Conservation (phyloP, 2,797 vertebrate species). For the Threskiornis aethiopicus region DNA sequence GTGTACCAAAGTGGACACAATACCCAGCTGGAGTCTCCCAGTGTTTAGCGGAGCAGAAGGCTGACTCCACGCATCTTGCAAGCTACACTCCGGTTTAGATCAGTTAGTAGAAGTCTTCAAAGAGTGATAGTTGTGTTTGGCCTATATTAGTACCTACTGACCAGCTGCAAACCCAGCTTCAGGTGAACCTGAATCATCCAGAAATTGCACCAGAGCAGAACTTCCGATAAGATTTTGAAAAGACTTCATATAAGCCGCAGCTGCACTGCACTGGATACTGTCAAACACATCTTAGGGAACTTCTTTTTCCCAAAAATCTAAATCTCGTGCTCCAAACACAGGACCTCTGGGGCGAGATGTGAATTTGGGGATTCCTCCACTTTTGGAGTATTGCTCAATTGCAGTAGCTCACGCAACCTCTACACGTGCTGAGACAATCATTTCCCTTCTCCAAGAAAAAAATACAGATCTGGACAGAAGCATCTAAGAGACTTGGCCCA, state of each 20-base stretch:
- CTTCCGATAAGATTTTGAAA: background rate
- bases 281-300: background rate
- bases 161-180: background rate
- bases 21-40: background rate
- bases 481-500: background rate
- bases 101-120: background rate
- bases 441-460: background rate
- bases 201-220: background rate
- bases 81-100: rapidly evolving
- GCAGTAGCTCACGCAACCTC: background rate
- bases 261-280: background rate
- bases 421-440: background rate
- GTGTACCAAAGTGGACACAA: background rate
- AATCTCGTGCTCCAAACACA: background rate
- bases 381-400: background rate
- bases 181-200: background rate
- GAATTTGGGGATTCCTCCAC: background rate
- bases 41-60: background rate
- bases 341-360: background rate
- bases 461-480: background rate
- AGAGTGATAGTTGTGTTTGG: background rate
- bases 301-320: background rate
- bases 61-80: background rate
- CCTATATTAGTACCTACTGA: background rate
- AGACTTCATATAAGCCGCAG: background rate